Evolutionary conservation across 2,888 invertebrate genomes (phyloP).

Genomic region (Melanophora roralis): DNA sequence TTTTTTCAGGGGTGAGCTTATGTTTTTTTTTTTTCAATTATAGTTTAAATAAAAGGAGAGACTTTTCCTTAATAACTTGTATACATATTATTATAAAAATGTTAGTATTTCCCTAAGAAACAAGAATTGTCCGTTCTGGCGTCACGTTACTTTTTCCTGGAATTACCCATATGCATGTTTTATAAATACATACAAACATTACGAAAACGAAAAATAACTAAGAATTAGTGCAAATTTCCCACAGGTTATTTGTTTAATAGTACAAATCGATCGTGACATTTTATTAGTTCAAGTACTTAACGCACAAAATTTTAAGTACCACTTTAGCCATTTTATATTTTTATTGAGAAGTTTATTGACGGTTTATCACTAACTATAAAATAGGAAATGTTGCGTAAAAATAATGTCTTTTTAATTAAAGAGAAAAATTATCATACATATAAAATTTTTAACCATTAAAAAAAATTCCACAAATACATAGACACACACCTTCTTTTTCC

Average conservation of each 20-base stretch:
- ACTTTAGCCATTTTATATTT: not conserved
- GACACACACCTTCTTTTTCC: not conserved
- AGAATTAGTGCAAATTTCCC: no score
- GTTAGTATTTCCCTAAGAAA: no score
- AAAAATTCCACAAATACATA: not conserved
- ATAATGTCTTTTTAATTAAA: conserved; percentile 6
- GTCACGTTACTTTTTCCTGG: no score
- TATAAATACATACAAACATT: no score
- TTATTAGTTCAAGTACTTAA: not conserved
- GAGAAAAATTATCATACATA: not conserved
- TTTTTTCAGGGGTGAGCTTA: no score
- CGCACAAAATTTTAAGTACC: not conserved
- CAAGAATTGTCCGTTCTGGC: no score
- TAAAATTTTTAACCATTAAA: conserved; percentile 13
- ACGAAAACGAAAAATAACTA: no score
- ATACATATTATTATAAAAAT: no score
- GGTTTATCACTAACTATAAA: not conserved
- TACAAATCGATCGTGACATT: not conserved
- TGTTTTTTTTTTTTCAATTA: no score
- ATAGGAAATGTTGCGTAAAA: not conserved
- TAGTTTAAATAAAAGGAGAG: no score
- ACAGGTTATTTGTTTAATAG: not conserved
- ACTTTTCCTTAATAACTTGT: no score
- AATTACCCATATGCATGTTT: no score
- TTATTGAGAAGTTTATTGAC: not conserved